Evolutionary conservation across 2,888 invertebrate species (phyloP).

Genomic region (Buathra laborator): DNA sequence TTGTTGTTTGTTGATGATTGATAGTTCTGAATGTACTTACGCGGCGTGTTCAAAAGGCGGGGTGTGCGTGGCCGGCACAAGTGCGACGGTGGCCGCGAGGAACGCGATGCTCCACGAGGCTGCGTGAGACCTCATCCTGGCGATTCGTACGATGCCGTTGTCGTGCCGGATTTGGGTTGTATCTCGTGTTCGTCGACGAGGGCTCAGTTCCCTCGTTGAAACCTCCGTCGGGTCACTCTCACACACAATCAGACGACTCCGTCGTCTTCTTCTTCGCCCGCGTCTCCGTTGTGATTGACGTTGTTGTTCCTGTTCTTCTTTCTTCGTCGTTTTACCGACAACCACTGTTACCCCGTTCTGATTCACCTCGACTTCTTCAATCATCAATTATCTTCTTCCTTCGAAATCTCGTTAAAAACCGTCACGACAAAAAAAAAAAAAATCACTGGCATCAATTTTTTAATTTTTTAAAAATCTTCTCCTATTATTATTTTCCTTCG

Average conservation of each 20-base stretch:
- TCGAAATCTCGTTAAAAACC: slow-evolving; percentile 16
- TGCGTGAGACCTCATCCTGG: slow-evolving; percentile 82
- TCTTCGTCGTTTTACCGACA: slow-evolving; percentile 59
- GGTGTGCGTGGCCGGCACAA: slow-evolving; percentile 87
- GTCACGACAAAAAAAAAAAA: background rate
- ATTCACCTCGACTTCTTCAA: slow-evolving; percentile 54
- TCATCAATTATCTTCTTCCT: slow-evolving; percentile 56
- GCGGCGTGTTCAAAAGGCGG: slow-evolving; percentile 86
- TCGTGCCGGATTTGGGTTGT: slow-evolving; percentile 52
- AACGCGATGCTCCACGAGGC: slow-evolving; percentile 86
- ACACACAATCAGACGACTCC: slow-evolving; percentile 71
- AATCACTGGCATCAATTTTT: slow-evolving; percentile 21
- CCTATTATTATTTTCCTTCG: background rate
- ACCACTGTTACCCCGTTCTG: slow-evolving; percentile 52
- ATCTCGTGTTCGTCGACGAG: slow-evolving; percentile 26
- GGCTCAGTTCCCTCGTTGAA: slow-evolving; percentile 33
- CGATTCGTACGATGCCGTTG: slow-evolving; percentile 67
- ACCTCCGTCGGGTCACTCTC: slow-evolving; percentile 74
- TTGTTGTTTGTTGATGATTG: slow-evolving; percentile 3
- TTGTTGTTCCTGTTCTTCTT: slow-evolving; percentile 43
- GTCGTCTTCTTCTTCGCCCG: slow-evolving; percentile 64
- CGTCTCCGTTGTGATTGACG: slow-evolving; percentile 65
- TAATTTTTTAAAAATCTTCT: background rate
- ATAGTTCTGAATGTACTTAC: slow-evolving; percentile 85
- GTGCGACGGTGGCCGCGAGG: slow-evolving; percentile 85